Percentiles rank a stretch among this genome's conserved stretches.
Evolutionary conservation across 2,113 vertebrate species (phyloP).

Genomic region (Callocephalon fimbriatum): DNA sequence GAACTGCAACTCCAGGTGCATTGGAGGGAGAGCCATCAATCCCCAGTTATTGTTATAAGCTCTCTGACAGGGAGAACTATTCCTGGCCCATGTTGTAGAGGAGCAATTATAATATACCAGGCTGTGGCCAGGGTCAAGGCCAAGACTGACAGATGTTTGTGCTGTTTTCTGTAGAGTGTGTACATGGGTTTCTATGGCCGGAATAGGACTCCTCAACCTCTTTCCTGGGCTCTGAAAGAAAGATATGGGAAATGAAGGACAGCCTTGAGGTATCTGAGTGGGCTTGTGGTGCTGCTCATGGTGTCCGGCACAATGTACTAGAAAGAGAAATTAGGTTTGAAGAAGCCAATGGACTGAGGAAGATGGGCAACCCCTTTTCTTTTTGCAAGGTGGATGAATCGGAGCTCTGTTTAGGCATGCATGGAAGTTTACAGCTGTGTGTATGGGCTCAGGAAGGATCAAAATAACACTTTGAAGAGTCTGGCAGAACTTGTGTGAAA

Average conservation of each 20-base stretch:
- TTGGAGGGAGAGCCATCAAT: neutral
- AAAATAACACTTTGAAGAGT: neutral
- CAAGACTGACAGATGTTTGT: neutral
- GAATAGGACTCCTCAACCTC: neutral
- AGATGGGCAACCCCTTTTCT: neutral
- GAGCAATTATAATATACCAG: neutral
- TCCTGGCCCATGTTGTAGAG: neutral
- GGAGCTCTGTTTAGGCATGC: neutral
- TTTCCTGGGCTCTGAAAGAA: neutral
- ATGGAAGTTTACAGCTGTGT: neutral
- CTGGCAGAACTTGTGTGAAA: neutral
- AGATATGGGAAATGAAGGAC: neutral
- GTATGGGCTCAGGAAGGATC: neutral
- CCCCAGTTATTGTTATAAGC: neutral
- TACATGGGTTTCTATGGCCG: fast-evolving
- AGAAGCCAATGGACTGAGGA: neutral
- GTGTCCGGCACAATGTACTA: neutral
- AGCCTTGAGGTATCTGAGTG: neutral
- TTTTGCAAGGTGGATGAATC: neutral
- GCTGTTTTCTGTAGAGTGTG: neutral
- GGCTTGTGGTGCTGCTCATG: neutral
- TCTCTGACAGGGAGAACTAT: neutral
- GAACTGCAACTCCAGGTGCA: neutral
- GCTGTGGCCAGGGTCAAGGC: neutral
- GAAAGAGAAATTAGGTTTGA: neutral